These are phyloP conservation scores for Cinclus mexicanus DNA, from an alignment of 2,113 vertebrate genomes.

Conservation along the genomic window DNA sequence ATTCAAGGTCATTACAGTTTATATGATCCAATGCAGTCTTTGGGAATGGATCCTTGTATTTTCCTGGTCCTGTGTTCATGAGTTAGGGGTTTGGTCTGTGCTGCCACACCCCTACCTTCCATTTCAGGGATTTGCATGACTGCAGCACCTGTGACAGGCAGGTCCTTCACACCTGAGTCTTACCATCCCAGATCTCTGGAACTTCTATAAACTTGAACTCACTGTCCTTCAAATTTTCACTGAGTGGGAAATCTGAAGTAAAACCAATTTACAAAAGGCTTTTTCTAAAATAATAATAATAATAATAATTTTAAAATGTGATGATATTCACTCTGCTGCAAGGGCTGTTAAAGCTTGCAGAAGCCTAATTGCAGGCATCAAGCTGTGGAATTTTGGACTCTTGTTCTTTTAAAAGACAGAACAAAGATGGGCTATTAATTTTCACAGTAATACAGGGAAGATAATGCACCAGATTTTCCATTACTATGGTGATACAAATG, in stretches of 20 bases:
- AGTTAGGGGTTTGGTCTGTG: not conserved
- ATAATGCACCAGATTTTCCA: not conserved
- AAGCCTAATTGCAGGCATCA: not conserved
- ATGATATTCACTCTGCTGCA: not conserved
- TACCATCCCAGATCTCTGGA: not conserved
- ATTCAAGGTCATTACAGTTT: not conserved
- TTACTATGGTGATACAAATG: fast-evolving
- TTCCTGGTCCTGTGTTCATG: not conserved
- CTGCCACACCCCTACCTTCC: not conserved
- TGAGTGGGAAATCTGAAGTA: not conserved
- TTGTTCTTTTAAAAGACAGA: not conserved
- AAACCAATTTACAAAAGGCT: not conserved
- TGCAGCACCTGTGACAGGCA: not conserved
- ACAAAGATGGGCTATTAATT: not conserved
- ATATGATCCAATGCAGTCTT: not conserved
- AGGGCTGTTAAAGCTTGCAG: not conserved
- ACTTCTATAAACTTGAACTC: not conserved
- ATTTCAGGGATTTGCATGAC: not conserved
- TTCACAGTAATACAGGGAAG: not conserved
- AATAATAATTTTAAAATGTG: not conserved
- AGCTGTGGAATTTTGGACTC: not conserved
- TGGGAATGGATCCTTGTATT: not conserved
- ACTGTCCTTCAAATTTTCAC: not conserved
- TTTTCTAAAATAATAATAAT: not conserved
- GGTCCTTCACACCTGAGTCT: not conserved